These are phyloP conservation scores for Peromyscus californicus DNA, from an alignment of 2,113 vertebrate genomes.

Conservation along the genomic window DNA sequence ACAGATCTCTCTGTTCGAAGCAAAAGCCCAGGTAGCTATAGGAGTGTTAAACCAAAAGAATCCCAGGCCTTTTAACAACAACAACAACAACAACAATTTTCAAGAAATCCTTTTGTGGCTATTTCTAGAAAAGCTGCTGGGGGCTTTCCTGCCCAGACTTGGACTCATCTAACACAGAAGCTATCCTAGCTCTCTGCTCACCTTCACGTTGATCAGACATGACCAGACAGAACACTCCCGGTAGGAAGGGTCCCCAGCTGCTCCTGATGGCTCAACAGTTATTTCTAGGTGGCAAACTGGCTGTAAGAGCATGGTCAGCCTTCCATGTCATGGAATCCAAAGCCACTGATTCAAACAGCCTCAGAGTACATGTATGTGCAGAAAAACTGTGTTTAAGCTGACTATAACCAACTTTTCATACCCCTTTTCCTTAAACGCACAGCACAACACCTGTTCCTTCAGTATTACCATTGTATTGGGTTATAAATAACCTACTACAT, in stretches of 20 bases:
- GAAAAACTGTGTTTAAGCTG: neutral
- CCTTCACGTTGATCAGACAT: neutral
- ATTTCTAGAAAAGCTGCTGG: neutral
- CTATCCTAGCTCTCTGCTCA: neutral
- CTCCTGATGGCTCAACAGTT: neutral
- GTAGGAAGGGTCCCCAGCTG: constrained; percentile 21
- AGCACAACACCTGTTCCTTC: rapidly evolving
- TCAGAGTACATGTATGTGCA: neutral
- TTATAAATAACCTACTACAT: neutral
- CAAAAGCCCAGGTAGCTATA: neutral
- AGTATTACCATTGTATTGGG: neutral
- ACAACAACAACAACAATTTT: neutral
- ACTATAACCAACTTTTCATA: neutral
- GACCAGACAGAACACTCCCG: constrained; percentile 29
- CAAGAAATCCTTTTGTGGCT: neutral
- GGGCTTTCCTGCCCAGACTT: neutral
- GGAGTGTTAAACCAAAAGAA: constrained; percentile 16
- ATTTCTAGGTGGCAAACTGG: neutral
- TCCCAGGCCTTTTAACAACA: neutral
- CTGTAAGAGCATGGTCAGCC: neutral
- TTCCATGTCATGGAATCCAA: neutral
- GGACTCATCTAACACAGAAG: neutral
- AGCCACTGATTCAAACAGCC: neutral
- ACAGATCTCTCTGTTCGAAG: neutral
- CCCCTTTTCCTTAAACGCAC: neutral